Evolutionary conservation across 2,888 invertebrate species (phyloP), one percentile per base, ranked within the genome.

Genomic region (Trachelus troglodyta): DNA sequence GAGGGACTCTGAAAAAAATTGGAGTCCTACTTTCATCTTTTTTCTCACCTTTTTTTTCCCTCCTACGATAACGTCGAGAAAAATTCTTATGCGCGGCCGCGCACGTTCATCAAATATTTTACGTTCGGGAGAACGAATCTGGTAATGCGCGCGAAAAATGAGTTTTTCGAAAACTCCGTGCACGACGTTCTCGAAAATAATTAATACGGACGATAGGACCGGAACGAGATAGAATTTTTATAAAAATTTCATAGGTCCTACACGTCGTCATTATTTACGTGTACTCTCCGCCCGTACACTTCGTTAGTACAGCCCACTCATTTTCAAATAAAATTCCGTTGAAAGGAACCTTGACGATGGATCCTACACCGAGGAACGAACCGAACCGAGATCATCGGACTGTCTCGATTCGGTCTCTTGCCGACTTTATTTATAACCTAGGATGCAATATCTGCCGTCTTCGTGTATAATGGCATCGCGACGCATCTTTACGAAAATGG

Each of bases 361-460:
- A 85, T 85, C 84, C 85, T 85, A 82, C 82, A 85, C 85, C 85
- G 81, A 81, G 85, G 85, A 84, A 84, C 81, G 85, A 84, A 85
- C 84, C 84, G 83, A 85, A 86, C 85, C 85, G 69, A 69, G 69
- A 69, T 11, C 69, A 69, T 30, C 69, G 33, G 30, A 33, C 69
- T 30, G 69, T 69, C 33, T 33, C 30, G 69, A 69, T 33, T 30
- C 69, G 69, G 30, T 31, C 30, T 69, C 69, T 40, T 40, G 37
- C 37, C 37, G 37, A 12, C 89, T 89, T 89, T 89, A 89, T 89
- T 89, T 89, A 89, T 88, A 40, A 40, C 89, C 85, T 83, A 83
- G 87, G 87, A 87, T 88, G 89, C 87, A 89, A 89, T 89, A 89
- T 89, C 89, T 87, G 88, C 89, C 85, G 86, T 86, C 87, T 87